Base-by-base conservation (phyloP, 1,140 invertebrate genomes). In the Oreohelix idahoensis region DNA sequence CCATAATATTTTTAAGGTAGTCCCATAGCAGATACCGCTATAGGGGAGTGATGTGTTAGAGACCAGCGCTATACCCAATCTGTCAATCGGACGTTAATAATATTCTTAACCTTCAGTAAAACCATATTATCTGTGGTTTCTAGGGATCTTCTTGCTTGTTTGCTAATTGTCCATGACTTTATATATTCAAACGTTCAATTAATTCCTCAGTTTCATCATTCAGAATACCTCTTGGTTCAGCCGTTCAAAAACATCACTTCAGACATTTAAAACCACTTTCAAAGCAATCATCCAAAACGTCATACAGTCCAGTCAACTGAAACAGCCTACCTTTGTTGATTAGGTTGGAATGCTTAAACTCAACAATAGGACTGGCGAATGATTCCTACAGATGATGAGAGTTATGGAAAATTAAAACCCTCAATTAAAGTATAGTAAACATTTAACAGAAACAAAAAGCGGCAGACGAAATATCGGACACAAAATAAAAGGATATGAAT, bases 301-400 rank as follows among this genome's bases (percentile, higher is more conserved):
- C 71, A 42, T 0, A 11, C 11, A 39, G 23, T 39, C 35, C 36
- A 36, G n/a, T n/a, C n/a, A n/a, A n/a, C n/a, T 32, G 0, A 45
- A 11, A 42, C 39, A 42, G 39, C 87, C 93, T 95, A 97, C 97
- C 95, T 94, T 95, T 91, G 93, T 96, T 97, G 84, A 97, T 97
- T 42, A 98, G 94, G 93, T 98, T 98, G 53, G 96, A 96, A 94
- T 97, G 98, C 92, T 95, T 95, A 90, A 97, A 98, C 91, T 97
- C 96, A n/a, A 98, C 95, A 89, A 95, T 93, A 76, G 95, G 94
- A 92, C 94, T 93, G 45, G 95, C 92, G 92, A 97, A 97, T 53
- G 94, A 92, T 88, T 94, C 93, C 75, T 92, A 73, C 29, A 90
- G 89, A 17, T 36, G 32, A 75, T n/a, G 10, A n/a, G 29, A 8